phyloP scores from a whole-genome alignment of 2,113 vertebrate species.

The Oncorhynchus nerka region DNA sequence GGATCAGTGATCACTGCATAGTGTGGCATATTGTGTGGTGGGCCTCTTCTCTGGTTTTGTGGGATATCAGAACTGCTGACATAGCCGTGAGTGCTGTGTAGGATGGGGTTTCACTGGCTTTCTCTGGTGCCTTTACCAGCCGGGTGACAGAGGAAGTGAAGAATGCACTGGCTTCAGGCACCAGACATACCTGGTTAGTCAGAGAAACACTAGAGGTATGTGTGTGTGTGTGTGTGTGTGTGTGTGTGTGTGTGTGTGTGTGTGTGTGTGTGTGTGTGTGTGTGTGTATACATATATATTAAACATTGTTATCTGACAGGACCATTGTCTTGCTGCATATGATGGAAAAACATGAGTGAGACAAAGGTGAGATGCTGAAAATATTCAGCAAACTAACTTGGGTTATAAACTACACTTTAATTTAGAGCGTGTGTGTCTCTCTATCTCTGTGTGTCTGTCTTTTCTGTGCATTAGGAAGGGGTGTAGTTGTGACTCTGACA shows the following conservation, averaged over 20 bases:
- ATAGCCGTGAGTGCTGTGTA: slow-evolving; percentile 56
- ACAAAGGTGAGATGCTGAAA: slow-evolving; percentile 19
- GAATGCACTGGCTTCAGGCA: slow-evolving; percentile 67
- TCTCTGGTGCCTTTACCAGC: slow-evolving; percentile 55
- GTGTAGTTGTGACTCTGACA: slow-evolving; percentile 21
- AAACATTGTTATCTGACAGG: slow-evolving; percentile 48
- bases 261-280: no score
- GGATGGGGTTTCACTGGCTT: slow-evolving; percentile 72
- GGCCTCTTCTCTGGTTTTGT: slow-evolving; percentile 64
- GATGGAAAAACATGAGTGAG: slow-evolving; percentile 36
- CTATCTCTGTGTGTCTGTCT: background rate
- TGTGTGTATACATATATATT: background rate
- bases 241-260: no score
- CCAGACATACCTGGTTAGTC: slow-evolving; percentile 50
- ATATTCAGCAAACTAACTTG: no score
- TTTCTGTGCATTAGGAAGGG: background rate
- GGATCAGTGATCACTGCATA: slow-evolving; percentile 50
- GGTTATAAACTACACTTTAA: no score
- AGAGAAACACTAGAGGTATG: slow-evolving; percentile 50
- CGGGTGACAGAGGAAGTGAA: slow-evolving; percentile 59
- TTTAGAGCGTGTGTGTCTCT: background rate
- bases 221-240: no score
- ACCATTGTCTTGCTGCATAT: slow-evolving; percentile 28
- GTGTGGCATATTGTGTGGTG: slow-evolving; percentile 66
- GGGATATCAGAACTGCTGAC: slow-evolving; percentile 72